Base-by-base conservation (phyloP, 2,888 invertebrate genomes). In the Peribatodes rhomboidaria region DNA sequence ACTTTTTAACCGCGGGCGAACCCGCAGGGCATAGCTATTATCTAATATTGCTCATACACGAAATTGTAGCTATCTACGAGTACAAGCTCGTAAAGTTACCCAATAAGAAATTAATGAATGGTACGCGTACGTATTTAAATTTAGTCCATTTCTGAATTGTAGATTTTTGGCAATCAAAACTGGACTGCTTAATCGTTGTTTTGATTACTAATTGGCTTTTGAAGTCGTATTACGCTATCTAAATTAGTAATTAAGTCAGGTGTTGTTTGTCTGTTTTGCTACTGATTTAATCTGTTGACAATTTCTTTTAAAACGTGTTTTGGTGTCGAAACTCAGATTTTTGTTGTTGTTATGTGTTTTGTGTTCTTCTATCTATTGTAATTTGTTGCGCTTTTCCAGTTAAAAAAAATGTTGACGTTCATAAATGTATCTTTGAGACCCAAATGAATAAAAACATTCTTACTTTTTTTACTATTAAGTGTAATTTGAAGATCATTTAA, bases 191-290 rank as follows among this genome's bases (percentile, higher is more conserved):
- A 18, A 49, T 50, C 18, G 16, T 35, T n/a, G 50, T 50, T 50
- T 50, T 16, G 50, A 35, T 8, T 50, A 18, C 50, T 50, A 50
- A 35, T 35, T 50, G 50, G 20, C 35, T 50, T 37, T 18, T 50
- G 13, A 35, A 50, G 14, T 53, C 14, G n/a, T 41, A 14, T 52
- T 52, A 53, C 18, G 14, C 39, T 41, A 27, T 53, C 39, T 53
- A 39, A 20, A 39, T 39, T 27, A 37, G 9, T 42, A 42, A 41
- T 55, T 16, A 55, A 41, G 37, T 18, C 20, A n/a, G n/a, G 13
- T 18, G 22, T 22, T 33, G 22, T 37, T 9, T 20, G 18, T 52
- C 39, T 39, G 27, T 27, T n/a, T 6, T 27, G 39, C 53, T 53
- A 53, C 14, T 39, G 31, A 31, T 31, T 44, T 54, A 54, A 41